Percentiles rank a stretch among this genome's conserved stretches.
Evolutionary conservation across 1,140 invertebrate species (phyloP).

Genomic region (Tachypleus tridentatus): DNA sequence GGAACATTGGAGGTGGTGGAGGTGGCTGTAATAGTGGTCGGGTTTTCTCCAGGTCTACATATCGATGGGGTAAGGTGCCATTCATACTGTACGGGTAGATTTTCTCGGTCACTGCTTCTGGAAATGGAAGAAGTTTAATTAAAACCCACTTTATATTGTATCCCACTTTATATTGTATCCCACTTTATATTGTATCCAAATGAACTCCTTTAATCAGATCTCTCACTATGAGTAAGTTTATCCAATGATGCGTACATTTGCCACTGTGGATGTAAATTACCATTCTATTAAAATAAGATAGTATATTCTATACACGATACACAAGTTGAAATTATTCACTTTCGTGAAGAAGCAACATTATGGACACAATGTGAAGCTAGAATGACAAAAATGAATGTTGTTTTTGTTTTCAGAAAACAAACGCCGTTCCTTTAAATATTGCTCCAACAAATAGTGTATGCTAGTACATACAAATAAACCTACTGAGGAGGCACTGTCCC

Average conservation of each 20-base stretch:
- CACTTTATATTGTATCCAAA: neutral
- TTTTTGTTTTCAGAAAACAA: no score
- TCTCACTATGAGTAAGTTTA: neutral
- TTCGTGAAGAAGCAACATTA: no score
- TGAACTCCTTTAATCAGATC: neutral
- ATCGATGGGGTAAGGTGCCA: slow-evolving; percentile 16
- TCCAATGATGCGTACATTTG: neutral
- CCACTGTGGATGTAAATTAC: neutral
- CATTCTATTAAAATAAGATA: no score
- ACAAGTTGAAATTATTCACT: no score
- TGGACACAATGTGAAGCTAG: no score
- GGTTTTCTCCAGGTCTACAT: slow-evolving; percentile 15
- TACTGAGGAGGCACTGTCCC: no score
- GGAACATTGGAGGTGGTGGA: neutral
- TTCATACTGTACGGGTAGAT: slow-evolving; percentile 18
- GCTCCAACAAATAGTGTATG: no score
- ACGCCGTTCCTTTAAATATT: no score
- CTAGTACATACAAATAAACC: no score
- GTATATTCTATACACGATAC: no score
- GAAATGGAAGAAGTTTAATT: neutral
- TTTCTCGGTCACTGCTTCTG: slow-evolving; percentile 14
- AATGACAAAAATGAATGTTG: no score
- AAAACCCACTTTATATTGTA: neutral
- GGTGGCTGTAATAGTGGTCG: slow-evolving; percentile 12
- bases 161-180: neutral